Conservation (phyloP, 2,797 vertebrate species). For the Basileuterus tristriatus region DNA sequence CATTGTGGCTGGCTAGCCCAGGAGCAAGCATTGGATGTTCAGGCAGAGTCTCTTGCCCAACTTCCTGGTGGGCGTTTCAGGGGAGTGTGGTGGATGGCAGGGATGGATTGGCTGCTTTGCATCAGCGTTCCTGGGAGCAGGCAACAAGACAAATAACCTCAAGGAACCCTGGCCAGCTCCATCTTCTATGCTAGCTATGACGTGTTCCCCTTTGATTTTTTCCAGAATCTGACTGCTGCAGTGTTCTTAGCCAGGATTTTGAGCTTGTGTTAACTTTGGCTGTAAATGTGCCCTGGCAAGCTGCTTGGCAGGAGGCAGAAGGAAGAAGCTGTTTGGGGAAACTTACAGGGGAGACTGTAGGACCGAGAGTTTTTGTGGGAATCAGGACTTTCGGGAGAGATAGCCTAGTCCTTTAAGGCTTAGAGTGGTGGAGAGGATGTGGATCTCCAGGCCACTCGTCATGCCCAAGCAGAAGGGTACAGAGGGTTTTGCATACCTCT, state of each 20-base stretch:
- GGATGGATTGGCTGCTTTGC: slow-evolving; percentile 38
- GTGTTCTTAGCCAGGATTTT: neutral
- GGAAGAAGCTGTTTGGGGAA: neutral
- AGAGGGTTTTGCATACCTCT: neutral
- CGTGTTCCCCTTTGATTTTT: neutral
- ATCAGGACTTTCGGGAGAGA: neutral
- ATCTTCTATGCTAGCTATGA: neutral
- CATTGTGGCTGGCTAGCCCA: neutral
- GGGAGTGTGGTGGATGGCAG: neutral
- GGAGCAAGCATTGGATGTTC: neutral
- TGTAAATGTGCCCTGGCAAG: neutral
- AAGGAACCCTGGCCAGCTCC: slow-evolving; percentile 5
- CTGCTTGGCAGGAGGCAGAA: neutral
- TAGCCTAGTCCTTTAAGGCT: neutral
- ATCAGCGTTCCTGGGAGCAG: neutral
- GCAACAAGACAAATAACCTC: slow-evolving; percentile 4
- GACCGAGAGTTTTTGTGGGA: neutral
- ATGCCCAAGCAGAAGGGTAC: neutral
- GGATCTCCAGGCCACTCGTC: neutral
- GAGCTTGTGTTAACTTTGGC: neutral
- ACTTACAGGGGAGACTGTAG: neutral
- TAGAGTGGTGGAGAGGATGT: neutral
- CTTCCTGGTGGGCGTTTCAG: neutral
- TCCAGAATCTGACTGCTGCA: neutral
- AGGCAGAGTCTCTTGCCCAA: neutral